These are phyloP conservation scores for Paradoxurus hermaphroditus DNA, from an alignment of 2,113 vertebrate genomes.

Conservation along the genomic window DNA sequence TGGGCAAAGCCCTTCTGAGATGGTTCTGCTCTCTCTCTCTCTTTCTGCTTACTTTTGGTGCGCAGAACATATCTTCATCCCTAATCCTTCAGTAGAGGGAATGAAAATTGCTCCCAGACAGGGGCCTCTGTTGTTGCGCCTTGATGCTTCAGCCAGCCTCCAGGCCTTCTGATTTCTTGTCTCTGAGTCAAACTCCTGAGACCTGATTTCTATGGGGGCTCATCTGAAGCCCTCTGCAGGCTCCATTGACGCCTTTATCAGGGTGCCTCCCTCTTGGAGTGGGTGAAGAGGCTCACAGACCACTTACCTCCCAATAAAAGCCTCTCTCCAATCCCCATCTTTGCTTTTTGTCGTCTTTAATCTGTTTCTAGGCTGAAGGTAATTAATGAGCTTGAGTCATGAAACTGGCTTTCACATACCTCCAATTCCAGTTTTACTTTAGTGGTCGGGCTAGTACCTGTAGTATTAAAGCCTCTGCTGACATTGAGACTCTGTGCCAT, in stretches of 20 bases:
- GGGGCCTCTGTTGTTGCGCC: not conserved
- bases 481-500: not conserved
- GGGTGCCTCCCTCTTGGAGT: not conserved
- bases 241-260: not conserved
- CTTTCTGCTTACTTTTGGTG: not conserved
- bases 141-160: not conserved
- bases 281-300: not conserved
- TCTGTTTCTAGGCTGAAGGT: not conserved
- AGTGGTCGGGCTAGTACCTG: not conserved
- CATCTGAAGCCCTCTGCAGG: not conserved
- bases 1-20: not conserved
- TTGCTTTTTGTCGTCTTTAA: not conserved
- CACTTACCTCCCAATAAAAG: not conserved
- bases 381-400: not conserved
- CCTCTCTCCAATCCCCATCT: not conserved
- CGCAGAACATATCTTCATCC: not conserved
- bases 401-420: not conserved
- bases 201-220: not conserved
- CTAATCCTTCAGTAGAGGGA: not conserved
- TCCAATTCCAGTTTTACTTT: not conserved
- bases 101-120: not conserved
- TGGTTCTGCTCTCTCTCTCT: not conserved
- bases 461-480: not conserved
- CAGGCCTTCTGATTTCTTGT: not conserved
- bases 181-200: not conserved